Percentiles rank a stretch among this genome's conserved stretches.
These are phyloP conservation scores for Dendrolimus houi DNA, from an alignment of 2,888 invertebrate genomes.

Conservation along the genomic window DNA sequence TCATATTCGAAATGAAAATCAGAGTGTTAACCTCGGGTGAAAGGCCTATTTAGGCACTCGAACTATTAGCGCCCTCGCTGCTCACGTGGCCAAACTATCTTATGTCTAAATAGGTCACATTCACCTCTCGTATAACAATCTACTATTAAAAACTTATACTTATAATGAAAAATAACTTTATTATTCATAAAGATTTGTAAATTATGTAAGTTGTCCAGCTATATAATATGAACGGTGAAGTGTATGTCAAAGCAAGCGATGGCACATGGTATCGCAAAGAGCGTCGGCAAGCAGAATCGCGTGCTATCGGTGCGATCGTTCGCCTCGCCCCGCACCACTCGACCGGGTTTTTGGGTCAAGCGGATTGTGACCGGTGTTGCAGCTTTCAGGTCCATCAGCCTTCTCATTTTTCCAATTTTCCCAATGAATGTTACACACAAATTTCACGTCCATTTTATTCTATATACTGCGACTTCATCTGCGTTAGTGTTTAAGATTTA, in stretches of 20 bases:
- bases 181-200: too few relatives aligned
- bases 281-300: slow-evolving; percentile 23
- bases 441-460: slow-evolving; percentile 16
- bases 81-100: too few relatives aligned
- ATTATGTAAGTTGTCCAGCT: too few relatives aligned
- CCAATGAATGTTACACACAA: slow-evolving; percentile 16
- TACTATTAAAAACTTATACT: too few relatives aligned
- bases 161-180: too few relatives aligned
- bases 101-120: too few relatives aligned
- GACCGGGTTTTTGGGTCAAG: slow-evolving; percentile 64
- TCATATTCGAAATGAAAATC: too few relatives aligned
- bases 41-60: too few relatives aligned
- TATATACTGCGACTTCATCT: slow-evolving; percentile 18
- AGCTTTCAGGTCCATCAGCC: slow-evolving; percentile 26
- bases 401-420: slow-evolving; percentile 37
- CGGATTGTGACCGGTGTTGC: slow-evolving; percentile 40
- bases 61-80: too few relatives aligned
- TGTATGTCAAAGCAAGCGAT: not conserved
- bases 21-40: too few relatives aligned
- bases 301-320: slow-evolving; percentile 59
- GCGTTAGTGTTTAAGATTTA: slow-evolving; percentile 16
- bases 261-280: slow-evolving; percentile 1
- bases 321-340: slow-evolving; percentile 32
- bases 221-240: not conserved
- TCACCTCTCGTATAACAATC: too few relatives aligned